These are phyloP conservation scores for Diplodus puntazzo DNA, from an alignment of 2,797 vertebrate genomes.

Conservation along the genomic window DNA sequence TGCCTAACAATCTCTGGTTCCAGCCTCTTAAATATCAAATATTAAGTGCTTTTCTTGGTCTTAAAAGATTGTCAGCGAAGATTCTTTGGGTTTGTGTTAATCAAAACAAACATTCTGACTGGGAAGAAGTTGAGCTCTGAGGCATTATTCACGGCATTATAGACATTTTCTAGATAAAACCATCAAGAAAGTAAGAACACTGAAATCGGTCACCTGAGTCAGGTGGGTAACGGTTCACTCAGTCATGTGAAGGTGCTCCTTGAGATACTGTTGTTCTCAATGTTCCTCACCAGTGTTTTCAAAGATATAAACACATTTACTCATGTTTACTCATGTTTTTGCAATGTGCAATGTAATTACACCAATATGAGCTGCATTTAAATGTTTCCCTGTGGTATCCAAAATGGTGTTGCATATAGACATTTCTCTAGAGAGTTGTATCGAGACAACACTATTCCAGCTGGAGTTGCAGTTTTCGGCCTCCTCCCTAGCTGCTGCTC, in stretches of 20 bases:
- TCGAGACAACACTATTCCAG: background rate
- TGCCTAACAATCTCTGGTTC: background rate
- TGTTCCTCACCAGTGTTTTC: too few species aligned
- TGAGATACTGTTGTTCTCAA: background rate
- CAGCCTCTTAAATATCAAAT: background rate
- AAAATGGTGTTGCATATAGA: too few species aligned
- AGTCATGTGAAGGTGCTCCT: background rate
- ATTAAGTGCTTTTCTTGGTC: background rate
- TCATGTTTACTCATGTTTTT: too few species aligned
- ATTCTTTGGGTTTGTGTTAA: background rate
- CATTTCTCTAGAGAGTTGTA: too few species aligned
- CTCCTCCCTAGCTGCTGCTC: conserved; percentile 2
- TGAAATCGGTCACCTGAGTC: background rate
- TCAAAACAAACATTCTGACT: background rate
- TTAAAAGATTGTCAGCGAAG: background rate
- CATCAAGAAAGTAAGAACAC: background rate
- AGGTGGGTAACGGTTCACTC: background rate
- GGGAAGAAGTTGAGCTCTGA: background rate
- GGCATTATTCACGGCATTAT: background rate
- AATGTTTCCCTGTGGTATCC: too few species aligned
- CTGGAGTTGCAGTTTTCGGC: background rate
- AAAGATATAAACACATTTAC: too few species aligned
- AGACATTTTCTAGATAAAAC: background rate
- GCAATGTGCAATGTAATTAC: too few species aligned
- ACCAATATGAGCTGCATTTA: too few species aligned